Base-by-base conservation (phyloP, 2,113 vertebrate species). In the Cyanoramphus novaezelandiae region DNA sequence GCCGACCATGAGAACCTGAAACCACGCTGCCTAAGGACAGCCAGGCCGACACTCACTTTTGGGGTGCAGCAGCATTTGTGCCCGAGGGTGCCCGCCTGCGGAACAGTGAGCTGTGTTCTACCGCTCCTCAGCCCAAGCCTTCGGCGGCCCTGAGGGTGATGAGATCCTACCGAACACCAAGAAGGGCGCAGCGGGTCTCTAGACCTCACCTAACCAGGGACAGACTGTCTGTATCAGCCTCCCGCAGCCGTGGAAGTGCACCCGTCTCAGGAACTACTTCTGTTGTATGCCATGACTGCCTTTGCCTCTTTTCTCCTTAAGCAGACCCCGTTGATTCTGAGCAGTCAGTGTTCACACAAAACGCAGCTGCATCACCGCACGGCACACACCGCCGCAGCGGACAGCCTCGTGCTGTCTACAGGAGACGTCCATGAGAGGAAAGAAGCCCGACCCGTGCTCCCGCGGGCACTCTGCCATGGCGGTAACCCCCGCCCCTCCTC, bases 41-140 rank as follows among this genome's bases (percentile, higher is more conserved):
- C 19, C 79, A 49, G n/a, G 14, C 37, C 28, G 39, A 33, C 65
- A 35, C 63, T 72, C 75, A n/a, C 27, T 46, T 83, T 21, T 2
- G 44, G 18, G 27, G 0, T 23, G 60, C 62, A 28, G 35, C 3
- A 2, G 49, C 20, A 4, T 6, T 25, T 5, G 13, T 3, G 1
- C 6, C 5, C 2, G 23, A 9, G 37, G 55, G 47, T 3, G 3
- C 3, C 2, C 1, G 29, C 11, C 12, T 1, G 47, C 35, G 13
- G 28, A 19, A 15, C 0, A 3, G 25, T 0, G 47, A 4, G 15
- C 0, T 2, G 21, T 1, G 9, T 7, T 29, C 13, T 1, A 13
- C 28, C 20, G 33, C 15, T 4, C 18, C 29, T 19, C 27, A 4
- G 16, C 20, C 14, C 2, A 9, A 20, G 3, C 37, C 49, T 2